phyloP scores from a whole-genome alignment of 1,140 invertebrate species.

The Drosophila fuyamai region DNA sequence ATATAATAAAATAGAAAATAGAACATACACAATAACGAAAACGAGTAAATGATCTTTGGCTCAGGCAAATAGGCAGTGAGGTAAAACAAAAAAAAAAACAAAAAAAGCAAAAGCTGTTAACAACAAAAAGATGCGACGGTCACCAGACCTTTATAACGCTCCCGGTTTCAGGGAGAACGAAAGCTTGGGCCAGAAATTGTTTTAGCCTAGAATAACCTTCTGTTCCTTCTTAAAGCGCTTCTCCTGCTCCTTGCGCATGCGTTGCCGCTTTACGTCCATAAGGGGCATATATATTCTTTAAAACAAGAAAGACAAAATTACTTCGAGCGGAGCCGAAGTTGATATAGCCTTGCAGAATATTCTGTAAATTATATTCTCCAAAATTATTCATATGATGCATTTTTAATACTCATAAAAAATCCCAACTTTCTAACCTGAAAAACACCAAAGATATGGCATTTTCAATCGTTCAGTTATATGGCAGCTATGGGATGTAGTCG shows the following conservation, averaged over 20 bases:
- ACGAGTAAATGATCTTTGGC: constrained; percentile 37
- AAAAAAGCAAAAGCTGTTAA: constrained; percentile 66
- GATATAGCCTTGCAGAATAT: too few species aligned
- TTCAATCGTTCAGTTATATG: too few species aligned
- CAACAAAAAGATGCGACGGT: constrained; percentile 41
- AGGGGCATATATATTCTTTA: constrained; percentile 86
- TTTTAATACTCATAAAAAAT: too few species aligned
- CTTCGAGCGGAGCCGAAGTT: too few species aligned
- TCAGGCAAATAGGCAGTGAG: constrained; percentile 50
- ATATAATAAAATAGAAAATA: constrained; percentile 39
- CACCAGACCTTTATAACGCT: constrained; percentile 86
- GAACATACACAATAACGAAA: constrained; percentile 57
- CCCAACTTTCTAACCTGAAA: too few species aligned
- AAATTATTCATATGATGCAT: too few species aligned
- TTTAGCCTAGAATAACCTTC: constrained; percentile 98
- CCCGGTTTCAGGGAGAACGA: constrained; percentile 94
- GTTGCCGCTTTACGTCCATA: constrained; percentile 97
- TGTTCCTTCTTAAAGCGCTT: constrained; percentile 97
- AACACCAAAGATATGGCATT: too few species aligned
- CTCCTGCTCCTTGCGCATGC: constrained; percentile 96
- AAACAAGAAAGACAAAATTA: too few species aligned
- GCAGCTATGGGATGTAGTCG: too few species aligned
- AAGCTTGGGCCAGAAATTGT: constrained; percentile 97
- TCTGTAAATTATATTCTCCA: too few species aligned
- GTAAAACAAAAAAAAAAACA: too few species aligned